These are phyloP conservation scores for Phalacrocorax pelagicus DNA, from an alignment of 2,113 vertebrate genomes.

Conservation along the genomic window DNA sequence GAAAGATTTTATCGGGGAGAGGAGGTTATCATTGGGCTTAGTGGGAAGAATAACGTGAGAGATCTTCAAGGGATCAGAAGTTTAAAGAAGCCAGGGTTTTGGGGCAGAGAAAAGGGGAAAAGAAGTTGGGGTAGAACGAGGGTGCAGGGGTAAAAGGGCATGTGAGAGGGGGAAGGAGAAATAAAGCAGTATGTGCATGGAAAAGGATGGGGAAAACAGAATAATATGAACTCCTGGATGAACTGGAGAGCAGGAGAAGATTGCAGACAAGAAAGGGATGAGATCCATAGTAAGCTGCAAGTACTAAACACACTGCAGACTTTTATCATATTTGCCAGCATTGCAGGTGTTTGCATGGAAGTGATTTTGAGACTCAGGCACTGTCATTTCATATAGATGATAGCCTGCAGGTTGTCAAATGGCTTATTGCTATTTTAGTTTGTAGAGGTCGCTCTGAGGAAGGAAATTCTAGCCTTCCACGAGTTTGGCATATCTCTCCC, in stretches of 20 bases:
- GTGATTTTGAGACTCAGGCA: not conserved
- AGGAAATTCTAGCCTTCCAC: not conserved
- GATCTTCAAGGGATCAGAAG: not conserved
- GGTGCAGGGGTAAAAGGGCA: not conserved
- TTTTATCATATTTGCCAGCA: not conserved
- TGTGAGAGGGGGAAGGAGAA: not conserved
- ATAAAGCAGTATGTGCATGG: not conserved
- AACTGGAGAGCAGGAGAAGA: not conserved
- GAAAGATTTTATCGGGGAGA: not conserved
- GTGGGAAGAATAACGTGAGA: not conserved
- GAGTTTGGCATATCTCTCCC: not conserved
- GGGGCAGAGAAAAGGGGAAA: not conserved
- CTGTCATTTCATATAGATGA: not conserved
- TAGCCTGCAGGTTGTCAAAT: not conserved
- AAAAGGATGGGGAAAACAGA: not conserved
- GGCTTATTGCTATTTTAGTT: not conserved
- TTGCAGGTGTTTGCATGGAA: not conserved
- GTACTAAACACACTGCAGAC: not conserved
- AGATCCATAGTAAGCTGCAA: not conserved
- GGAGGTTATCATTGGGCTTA: not conserved
- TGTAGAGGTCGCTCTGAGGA: not conserved
- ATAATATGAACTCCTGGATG: not conserved
- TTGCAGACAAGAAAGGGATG: not conserved
- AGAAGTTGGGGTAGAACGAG: not conserved
- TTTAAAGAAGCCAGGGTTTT: not conserved